Evolutionary conservation across 2,888 invertebrate species (phyloP).

Genomic region (Bellardia bayeri): DNA sequence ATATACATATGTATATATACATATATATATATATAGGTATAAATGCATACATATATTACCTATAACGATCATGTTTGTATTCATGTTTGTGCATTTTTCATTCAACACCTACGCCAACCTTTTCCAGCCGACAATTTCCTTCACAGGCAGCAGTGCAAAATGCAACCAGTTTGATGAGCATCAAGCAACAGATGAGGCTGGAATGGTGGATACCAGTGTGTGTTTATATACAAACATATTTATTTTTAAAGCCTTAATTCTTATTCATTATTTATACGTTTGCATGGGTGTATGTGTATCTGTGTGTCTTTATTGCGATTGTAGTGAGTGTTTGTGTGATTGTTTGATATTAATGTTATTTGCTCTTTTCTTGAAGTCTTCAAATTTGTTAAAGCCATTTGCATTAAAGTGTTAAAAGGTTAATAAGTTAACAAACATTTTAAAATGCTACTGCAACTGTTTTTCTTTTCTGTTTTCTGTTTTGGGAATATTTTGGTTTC

Average conservation of each 20-base stretch:
- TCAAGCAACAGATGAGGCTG: slow-evolving; percentile 14
- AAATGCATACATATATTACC: slow-evolving; percentile 26
- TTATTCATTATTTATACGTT: not conserved
- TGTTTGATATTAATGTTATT: slow-evolving; percentile 55
- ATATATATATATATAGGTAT: not conserved
- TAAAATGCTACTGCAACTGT: slow-evolving; percentile 73
- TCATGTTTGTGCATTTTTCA: slow-evolving; percentile 69
- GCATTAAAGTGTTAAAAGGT: slow-evolving; percentile 76
- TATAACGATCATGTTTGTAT: slow-evolving; percentile 55
- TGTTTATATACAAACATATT: no score
- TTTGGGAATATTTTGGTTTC: not conserved
- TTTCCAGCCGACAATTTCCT: slow-evolving; percentile 63
- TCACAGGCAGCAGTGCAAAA: slow-evolving; percentile 15
- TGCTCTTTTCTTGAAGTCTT: slow-evolving; percentile 60
- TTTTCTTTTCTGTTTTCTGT: slow-evolving; percentile 1
- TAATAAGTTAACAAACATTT: slow-evolving; percentile 76
- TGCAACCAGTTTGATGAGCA: slow-evolving; percentile 11
- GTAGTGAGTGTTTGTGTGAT: slow-evolving; percentile 2
- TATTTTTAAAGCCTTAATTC: slow-evolving; percentile 46
- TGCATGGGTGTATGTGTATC: not conserved
- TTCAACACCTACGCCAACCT: slow-evolving; percentile 72
- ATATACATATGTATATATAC: not conserved
- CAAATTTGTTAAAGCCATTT: slow-evolving; percentile 72
- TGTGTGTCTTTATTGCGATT: slow-evolving; percentile 14
- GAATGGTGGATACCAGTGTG: slow-evolving; percentile 15